phyloP scores from a whole-genome alignment of 2,888 invertebrate species.

The Thymelicus acteon region DNA sequence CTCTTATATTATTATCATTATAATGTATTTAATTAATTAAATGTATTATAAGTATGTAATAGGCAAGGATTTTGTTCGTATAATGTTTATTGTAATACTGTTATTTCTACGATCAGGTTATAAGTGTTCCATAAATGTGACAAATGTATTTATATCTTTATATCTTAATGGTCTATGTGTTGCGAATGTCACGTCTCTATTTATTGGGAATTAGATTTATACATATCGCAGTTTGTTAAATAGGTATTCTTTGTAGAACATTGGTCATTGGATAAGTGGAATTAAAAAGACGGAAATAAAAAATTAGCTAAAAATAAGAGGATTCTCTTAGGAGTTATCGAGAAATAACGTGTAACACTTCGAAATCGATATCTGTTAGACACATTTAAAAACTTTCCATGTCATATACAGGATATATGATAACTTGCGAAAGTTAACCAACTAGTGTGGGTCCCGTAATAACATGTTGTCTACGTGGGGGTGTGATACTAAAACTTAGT shows the following conservation, averaged over 20 bases:
- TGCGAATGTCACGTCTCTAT: conserved; percentile 45
- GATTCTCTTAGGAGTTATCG: conserved; percentile 66
- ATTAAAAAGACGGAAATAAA: conserved; percentile 66
- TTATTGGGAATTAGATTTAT: conserved; percentile 43
- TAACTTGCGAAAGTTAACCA: conserved; percentile 56
- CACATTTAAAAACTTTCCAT: conserved; percentile 57
- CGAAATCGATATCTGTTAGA: conserved; percentile 55
- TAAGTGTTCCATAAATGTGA: conserved; percentile 9
- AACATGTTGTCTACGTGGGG: conserved; percentile 73
- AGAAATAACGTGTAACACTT: conserved; percentile 61
- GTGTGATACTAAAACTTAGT: conserved; percentile 78
- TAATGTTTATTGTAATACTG: conserved; percentile 3
- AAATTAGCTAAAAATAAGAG: conserved; percentile 74
- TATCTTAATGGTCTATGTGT: conserved; percentile 19
- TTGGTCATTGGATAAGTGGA: conserved; percentile 66
- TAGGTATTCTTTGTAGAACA: conserved; percentile 59
- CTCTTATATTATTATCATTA: conserved; percentile 16
- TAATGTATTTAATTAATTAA: conserved; percentile 13
- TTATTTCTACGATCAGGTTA: conserved; percentile 17
- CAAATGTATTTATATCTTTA: conserved; percentile 1
- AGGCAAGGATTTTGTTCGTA: conserved; percentile 17
- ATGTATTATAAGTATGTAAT: conserved; percentile 24
- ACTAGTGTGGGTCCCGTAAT: conserved; percentile 48
- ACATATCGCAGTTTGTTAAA: conserved; percentile 56
- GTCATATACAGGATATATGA: conserved; percentile 76